Base-by-base conservation (phyloP, 2,797 vertebrate species). In the Podarcis siculus region DNA sequence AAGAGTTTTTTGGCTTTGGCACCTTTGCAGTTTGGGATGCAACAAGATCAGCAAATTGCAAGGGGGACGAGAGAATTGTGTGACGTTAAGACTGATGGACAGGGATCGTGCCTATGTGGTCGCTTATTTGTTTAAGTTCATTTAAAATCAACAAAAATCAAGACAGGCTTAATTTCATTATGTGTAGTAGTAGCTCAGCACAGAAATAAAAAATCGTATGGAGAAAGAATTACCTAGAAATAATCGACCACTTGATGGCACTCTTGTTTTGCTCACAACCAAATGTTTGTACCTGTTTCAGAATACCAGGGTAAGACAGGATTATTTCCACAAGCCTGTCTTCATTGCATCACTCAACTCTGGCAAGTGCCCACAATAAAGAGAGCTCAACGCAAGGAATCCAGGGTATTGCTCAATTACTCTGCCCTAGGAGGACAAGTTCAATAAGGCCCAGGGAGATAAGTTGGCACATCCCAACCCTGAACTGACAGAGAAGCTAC, bases 241-340 rank as follows among this genome's bases (percentile, higher is more conserved):
- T 32, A 5, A 67, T 1, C 42, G 77, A 76, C 93, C 95, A 94
- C 87, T 84, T 55, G 95, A 92, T 94, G 95, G 94, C 95, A 94
- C 92, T 90, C 27, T 90, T 76, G 93, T 78, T 92, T 90, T 91
- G 91, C 77, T 76, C 27, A 75, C 15, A 23, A 89, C 9, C 17
- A 8, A 64, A 64, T 64, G 61, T 0, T 1, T 2, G 1, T 72
- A 64, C 27, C 19, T 7, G 19, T 8, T 58, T 0, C 0, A 82
- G 72, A 1, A n/a, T 30, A 81, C 23, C 35, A 67, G 4, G 19
- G 2, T 23, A n/a, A 15, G 17, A 87, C 12, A n/a, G 19, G 2
- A 0, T 0, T 39, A 71, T 13, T 71, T 42, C 67, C 32, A 32
- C 39, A 76, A 76, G 0, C 5, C 49, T 61, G 12, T 83, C 67